These are phyloP conservation scores for Stegodyphus dumicola DNA, from an alignment of 1,140 invertebrate genomes.

Conservation along the genomic window DNA sequence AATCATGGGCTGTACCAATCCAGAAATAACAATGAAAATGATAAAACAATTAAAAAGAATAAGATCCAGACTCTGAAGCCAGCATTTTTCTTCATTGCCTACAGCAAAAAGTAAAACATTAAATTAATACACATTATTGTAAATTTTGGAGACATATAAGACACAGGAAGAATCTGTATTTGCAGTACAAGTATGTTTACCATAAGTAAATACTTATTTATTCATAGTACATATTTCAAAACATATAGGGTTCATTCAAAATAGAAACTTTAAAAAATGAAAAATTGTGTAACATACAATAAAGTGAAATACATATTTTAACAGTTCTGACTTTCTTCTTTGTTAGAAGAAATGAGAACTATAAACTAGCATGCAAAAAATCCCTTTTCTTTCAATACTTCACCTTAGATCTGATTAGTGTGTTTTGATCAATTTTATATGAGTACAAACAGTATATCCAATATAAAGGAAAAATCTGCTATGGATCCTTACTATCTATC, in stretches of 20 bases:
- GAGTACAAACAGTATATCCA: no score
- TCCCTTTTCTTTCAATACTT: no score
- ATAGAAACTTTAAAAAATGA: constrained; percentile 5
- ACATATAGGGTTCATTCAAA: background rate
- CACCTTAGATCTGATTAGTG: no score
- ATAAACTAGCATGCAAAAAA: no score
- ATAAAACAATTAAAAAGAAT: constrained; percentile 95
- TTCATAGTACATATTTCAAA: background rate
- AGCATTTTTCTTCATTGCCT: constrained; percentile 96
- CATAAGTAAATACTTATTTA: background rate
- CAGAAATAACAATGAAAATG: constrained; percentile 93
- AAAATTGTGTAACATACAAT: background rate
- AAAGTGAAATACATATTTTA: no score
- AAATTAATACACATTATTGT: background rate
- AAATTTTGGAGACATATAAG: background rate
- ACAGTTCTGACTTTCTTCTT: no score
- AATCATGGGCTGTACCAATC: constrained; percentile 98
- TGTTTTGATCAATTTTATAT: no score
- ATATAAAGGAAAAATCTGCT: no score
- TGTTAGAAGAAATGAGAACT: no score
- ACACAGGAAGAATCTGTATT: background rate
- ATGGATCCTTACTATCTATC: no score
- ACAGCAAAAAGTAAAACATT: constrained; percentile 68
- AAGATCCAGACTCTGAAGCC: constrained; percentile 92
- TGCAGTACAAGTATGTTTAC: background rate